Conservation (phyloP, 2,113 vertebrate genomes). For the Cynopterus brachyotis region DNA sequence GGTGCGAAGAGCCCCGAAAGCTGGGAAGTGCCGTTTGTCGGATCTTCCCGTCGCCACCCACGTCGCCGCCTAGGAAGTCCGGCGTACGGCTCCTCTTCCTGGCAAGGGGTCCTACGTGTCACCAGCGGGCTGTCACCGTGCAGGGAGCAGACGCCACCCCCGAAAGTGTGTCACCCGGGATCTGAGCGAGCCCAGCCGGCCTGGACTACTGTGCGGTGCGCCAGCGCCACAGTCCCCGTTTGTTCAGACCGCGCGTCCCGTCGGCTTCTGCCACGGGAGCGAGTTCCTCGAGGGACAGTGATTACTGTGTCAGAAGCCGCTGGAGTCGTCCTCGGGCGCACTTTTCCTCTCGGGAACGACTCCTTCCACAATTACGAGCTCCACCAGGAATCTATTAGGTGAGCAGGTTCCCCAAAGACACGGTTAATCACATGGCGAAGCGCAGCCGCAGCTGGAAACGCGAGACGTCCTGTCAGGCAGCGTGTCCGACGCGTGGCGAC, state of each 20-base stretch:
- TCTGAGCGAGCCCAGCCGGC: not conserved
- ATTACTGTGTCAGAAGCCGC: constrained; percentile 71
- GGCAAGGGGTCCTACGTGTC: not conserved
- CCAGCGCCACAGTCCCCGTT: not conserved
- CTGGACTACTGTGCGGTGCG: fast-evolving
- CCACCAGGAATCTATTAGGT: constrained; percentile 68
- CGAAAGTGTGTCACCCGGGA: not conserved
- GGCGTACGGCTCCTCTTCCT: not conserved
- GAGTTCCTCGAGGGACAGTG: constrained; percentile 68
- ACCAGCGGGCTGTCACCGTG: fast-evolving
- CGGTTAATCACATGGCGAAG: constrained; percentile 54
- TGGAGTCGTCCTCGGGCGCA: constrained; percentile 52
- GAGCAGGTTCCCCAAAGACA: constrained; percentile 67
- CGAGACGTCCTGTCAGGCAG: not conserved
- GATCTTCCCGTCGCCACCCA: fast-evolving
- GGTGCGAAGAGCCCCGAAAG: not conserved
- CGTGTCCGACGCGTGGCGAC: not conserved
- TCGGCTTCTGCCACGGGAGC: not conserved
- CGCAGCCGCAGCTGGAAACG: constrained; percentile 69
- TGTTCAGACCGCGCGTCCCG: constrained; percentile 7
- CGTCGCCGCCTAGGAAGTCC: not conserved
- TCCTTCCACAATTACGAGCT: constrained; percentile 34
- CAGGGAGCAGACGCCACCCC: not conserved
- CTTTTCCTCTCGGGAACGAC: constrained; percentile 37
- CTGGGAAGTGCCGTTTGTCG: too few species aligned